A percentile compares a stretch with the other conserved stretches of the same genome.
Evolutionary conservation across 2,888 invertebrate species (phyloP).

Genomic region (Cheilosia soror): DNA sequence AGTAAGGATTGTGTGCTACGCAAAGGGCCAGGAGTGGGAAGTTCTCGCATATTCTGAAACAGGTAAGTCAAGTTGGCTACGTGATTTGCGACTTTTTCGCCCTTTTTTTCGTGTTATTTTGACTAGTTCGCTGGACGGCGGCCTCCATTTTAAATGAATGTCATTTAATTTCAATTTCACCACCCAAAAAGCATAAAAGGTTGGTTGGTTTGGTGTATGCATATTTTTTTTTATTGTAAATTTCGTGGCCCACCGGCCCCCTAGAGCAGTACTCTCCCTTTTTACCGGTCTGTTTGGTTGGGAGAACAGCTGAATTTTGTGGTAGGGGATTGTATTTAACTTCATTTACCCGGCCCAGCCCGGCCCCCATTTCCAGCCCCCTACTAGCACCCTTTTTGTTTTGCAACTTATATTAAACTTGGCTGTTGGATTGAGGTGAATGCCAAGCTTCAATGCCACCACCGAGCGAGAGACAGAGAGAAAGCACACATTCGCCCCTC

Average conservation of each 20-base stretch:
- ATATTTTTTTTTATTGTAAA: constrained; percentile 32
- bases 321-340: constrained; percentile 25
- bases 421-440: constrained; percentile 69
- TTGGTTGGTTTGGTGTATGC: background rate
- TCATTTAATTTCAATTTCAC: constrained; percentile 44
- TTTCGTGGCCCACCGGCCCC: constrained; percentile 27
- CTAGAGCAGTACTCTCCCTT: constrained; percentile 65
- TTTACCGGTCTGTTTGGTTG: constrained; percentile 64
- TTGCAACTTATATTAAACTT: constrained; percentile 63
- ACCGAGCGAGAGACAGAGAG: constrained; percentile 42
- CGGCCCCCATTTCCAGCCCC: constrained; percentile 8
- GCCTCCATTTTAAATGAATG: constrained; percentile 70
- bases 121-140: constrained; percentile 11
- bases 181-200: background rate
- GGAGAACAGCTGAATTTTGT: constrained; percentile 55
- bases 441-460: constrained; percentile 69
- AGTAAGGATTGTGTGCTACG: constrained; percentile 4
- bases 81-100: constrained; percentile 42
- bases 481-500: constrained; percentile 40
- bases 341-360: constrained; percentile 54
- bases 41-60: constrained; percentile 57
- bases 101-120: constrained; percentile 51
- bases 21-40: constrained; percentile 41
- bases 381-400: constrained; percentile 34
- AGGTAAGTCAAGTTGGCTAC: constrained; percentile 70